phyloP scores from a whole-genome alignment of 2,113 vertebrate genomes.

The Elephas maximus region DNA sequence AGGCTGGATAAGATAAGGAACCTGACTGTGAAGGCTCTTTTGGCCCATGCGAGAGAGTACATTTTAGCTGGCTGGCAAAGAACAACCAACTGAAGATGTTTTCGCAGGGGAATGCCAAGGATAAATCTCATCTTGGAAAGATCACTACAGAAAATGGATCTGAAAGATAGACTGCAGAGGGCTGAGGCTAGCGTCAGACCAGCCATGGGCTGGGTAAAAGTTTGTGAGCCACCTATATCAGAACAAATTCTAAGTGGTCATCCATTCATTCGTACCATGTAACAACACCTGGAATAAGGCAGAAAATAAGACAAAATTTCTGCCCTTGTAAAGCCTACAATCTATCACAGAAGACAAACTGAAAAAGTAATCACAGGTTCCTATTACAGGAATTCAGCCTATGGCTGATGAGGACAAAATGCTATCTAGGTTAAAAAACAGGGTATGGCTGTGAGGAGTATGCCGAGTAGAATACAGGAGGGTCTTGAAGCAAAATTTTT shows the following conservation, averaged over 20 bases:
- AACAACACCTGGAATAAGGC: neutral
- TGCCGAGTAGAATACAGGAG: neutral
- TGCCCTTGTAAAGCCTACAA: neutral
- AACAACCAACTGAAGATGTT: neutral
- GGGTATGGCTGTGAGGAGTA: neutral
- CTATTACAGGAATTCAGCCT: neutral
- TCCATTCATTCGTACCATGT: neutral
- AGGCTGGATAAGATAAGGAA: neutral
- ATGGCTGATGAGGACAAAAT: neutral
- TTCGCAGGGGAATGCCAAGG: neutral
- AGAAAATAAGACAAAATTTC: conserved; percentile 33
- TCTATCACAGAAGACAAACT: neutral
- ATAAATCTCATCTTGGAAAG: conserved; percentile 20
- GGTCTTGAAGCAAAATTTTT: neutral
- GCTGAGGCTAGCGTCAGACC: neutral
- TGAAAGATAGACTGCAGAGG: neutral
- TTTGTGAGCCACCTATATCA: neutral
- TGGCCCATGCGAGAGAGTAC: neutral
- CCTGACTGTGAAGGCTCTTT: neutral
- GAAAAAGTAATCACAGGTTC: neutral
- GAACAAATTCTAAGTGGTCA: neutral
- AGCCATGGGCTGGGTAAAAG: neutral
- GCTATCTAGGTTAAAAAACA: conserved; percentile 28
- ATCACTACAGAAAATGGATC: neutral
- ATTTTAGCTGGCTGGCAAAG: neutral